Evolutionary conservation across 2,797 vertebrate genomes (phyloP).

Genomic region (Halcyon smyrnensis): DNA sequence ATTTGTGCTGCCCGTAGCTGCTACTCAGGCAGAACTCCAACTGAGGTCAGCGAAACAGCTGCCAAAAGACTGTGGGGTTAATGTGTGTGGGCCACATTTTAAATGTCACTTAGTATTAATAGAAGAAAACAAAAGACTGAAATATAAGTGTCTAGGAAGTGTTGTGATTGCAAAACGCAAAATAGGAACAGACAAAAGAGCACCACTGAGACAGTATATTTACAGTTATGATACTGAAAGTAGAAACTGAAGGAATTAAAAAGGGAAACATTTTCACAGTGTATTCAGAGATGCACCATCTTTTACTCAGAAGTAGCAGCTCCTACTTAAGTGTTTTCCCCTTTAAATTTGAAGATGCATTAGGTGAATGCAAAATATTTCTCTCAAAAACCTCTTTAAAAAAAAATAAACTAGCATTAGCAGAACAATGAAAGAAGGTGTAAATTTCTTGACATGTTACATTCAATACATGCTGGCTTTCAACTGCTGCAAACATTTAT

Average conservation of each 20-base stretch:
- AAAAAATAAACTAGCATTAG: neutral
- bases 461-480: neutral
- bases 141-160: neutral
- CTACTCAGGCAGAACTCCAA: slow-evolving; percentile 18
- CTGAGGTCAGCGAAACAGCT: slow-evolving; percentile 16
- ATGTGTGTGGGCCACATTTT: slow-evolving; percentile 40
- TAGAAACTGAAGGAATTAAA: neutral
- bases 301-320: neutral
- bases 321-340: neutral
- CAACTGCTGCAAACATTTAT: neutral
- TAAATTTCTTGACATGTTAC: neutral
- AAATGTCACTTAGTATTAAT: slow-evolving; percentile 23
- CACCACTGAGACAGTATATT: neutral
- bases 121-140: neutral
- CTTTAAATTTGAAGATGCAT: neutral
- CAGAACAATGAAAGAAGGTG: neutral
- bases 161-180: slow-evolving; percentile 13
- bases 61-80: slow-evolving; percentile 41
- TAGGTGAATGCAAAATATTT: neutral
- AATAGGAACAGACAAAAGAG: neutral
- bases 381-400: neutral
- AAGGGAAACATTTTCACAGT: neutral
- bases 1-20: neutral
- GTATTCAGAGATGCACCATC: neutral
- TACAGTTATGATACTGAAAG: slow-evolving; percentile 10